Evolutionary conservation across 1,140 invertebrate species (phyloP).

Genomic region (Lepidostoma basale): DNA sequence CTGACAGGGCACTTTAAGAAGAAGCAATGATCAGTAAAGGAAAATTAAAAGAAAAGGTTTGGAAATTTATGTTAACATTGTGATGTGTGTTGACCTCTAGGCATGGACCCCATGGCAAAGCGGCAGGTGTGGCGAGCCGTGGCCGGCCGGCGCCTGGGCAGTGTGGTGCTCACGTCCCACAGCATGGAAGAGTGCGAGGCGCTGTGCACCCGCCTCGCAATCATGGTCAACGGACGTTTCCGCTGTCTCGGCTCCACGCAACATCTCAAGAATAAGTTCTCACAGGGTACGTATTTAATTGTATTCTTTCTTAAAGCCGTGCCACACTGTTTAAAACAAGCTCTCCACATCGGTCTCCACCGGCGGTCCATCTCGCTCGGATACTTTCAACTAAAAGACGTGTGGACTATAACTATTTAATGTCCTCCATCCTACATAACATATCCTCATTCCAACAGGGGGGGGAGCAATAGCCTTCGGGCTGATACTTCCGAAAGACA

Average conservation of each 20-base stretch:
- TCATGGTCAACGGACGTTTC: conserved; percentile 87
- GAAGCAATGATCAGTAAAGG: too few species aligned
- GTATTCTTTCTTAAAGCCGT: not conserved
- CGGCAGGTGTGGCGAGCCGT: conserved; percentile 80
- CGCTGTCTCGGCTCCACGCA: conserved; percentile 73
- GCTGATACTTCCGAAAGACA: too few species aligned
- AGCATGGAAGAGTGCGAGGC: conserved; percentile 90
- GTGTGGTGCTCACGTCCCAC: conserved; percentile 79
- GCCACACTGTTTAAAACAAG: too few species aligned
- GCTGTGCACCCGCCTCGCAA: conserved; percentile 81
- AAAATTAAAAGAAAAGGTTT: too few species aligned
- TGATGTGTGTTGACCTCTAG: conserved; percentile 49
- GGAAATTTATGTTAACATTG: not conserved
- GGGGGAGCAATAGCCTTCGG: too few species aligned
- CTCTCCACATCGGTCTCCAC: too few species aligned
- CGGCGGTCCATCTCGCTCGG: not conserved
- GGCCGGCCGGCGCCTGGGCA: conserved; percentile 63
- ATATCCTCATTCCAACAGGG: too few species aligned
- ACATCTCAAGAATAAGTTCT: conserved; percentile 73
- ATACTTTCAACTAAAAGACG: too few species aligned
- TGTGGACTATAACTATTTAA: too few species aligned
- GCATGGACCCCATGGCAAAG: conserved; percentile 85
- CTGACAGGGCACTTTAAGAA: too few species aligned
- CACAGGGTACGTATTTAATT: conserved; percentile 56
- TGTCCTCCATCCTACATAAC: too few species aligned